These are phyloP conservation scores for Dryomyza anilis DNA, from an alignment of 2,888 invertebrate species.

Conservation along the genomic window DNA sequence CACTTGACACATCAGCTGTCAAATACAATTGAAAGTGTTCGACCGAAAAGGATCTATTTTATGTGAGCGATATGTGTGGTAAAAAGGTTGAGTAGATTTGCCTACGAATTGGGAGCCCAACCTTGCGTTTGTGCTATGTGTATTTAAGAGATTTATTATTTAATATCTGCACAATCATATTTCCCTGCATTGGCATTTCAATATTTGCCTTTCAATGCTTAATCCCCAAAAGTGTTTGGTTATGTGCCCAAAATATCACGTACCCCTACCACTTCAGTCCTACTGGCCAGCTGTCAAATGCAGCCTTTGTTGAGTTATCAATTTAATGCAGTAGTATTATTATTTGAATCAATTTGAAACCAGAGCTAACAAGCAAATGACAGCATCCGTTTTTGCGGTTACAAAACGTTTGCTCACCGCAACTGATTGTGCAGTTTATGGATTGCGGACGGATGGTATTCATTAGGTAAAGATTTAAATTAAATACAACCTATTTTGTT, in stretches of 20 bases:
- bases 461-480: too few species aligned
- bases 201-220: not conserved
- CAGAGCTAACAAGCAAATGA: too few species aligned
- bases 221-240: not conserved
- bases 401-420: too few species aligned
- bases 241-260: too few species aligned
- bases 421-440: too few species aligned
- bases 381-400: too few species aligned
- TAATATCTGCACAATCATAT: not conserved
- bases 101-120: not conserved
- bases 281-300: not conserved
- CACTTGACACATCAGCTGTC: slow-evolving; percentile 8
- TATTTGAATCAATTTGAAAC: too few species aligned
- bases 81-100: not conserved
- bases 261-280: too few species aligned
- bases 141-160: slow-evolving; percentile 2
- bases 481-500: too few species aligned
- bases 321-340: too few species aligned
- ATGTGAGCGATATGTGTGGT: not conserved
- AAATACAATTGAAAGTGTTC: not conserved
- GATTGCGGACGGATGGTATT: too few species aligned
- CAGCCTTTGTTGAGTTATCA: not conserved
- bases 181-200: not conserved
- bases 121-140: not conserved
- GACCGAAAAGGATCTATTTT: not conserved